Percentiles rank a stretch among this genome's conserved stretches.
Conservation (phyloP, 1,140 invertebrate species). For the Neodiprion fabricii region DNA sequence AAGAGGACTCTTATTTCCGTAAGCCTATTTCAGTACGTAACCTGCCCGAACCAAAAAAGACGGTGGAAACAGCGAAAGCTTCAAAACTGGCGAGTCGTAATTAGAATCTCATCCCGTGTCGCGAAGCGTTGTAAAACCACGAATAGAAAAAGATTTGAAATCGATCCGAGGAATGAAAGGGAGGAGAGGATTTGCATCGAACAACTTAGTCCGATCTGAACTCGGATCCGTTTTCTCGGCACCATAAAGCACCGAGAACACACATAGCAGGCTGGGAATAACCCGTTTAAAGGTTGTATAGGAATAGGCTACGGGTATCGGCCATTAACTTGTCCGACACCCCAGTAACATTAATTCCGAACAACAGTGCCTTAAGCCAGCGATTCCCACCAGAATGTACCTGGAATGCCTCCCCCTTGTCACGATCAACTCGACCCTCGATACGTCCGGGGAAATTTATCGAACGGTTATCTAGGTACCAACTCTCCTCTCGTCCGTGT, state of each 20-base stretch:
- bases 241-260: neutral
- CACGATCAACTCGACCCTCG: constrained; percentile 7
- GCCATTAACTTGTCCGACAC: constrained; percentile 13
- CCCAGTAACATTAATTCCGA: neutral
- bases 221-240: too few species aligned
- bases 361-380: constrained; percentile 1
- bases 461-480: neutral
- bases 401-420: constrained; percentile 10
- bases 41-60: too few species aligned
- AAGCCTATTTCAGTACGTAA: too few species aligned
- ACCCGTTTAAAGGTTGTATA: neutral
- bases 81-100: too few species aligned
- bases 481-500: neutral
- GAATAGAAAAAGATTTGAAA: too few species aligned
- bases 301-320: neutral
- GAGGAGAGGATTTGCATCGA: too few species aligned
- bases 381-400: neutral
- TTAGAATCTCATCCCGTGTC: too few species aligned
- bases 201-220: too few species aligned
- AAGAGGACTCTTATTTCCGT: too few species aligned
- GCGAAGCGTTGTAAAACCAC: too few species aligned
- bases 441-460: neutral
- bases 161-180: too few species aligned
- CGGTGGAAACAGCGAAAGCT: too few species aligned
- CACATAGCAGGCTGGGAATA: neutral